Evolutionary conservation across 2,888 invertebrate species (phyloP).

Genomic region (Sinohyriopsis cumingii): DNA sequence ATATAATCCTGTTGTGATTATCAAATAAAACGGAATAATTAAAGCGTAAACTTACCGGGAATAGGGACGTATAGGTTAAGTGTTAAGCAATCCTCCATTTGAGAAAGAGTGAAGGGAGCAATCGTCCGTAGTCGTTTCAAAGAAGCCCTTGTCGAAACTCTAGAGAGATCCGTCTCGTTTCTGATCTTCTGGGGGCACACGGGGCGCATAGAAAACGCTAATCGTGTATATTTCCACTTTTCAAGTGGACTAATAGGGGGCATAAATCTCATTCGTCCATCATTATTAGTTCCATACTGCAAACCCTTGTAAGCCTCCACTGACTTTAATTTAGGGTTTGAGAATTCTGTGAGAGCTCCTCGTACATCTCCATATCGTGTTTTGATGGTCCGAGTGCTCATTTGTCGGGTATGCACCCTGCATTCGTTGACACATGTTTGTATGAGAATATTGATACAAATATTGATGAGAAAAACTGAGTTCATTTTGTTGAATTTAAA

Average conservation of each 20-base stretch:
- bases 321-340: conserved; percentile 68
- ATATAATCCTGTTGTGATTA: too few relatives aligned
- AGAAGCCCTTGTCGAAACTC: conserved; percentile 88
- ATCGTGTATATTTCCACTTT: conserved; percentile 85
- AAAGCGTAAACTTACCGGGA: too few relatives aligned
- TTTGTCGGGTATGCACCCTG: not conserved
- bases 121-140: conserved; percentile 90
- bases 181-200: conserved; percentile 92
- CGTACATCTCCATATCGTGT: conserved; percentile 89
- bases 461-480: too few relatives aligned
- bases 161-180: conserved; percentile 79
- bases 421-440: too few relatives aligned
- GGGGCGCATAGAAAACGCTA: conserved; percentile 78
- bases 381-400: conserved; percentile 77
- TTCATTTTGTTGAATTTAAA: too few relatives aligned
- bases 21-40: too few relatives aligned
- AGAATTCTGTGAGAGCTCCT: conserved; percentile 73
- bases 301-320: conserved; percentile 91
- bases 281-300: conserved; percentile 93
- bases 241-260: conserved; percentile 93
- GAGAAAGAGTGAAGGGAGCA: conserved; percentile 81
- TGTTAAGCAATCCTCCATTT: conserved; percentile 97
- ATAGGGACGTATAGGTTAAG: conserved; percentile 94
- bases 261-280: conserved; percentile 92
- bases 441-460: too few relatives aligned